Evolutionary conservation across 2,797 vertebrate species (phyloP), one percentile per base, ranked within the genome.

Genomic region (Calcarius lapponicus): DNA sequence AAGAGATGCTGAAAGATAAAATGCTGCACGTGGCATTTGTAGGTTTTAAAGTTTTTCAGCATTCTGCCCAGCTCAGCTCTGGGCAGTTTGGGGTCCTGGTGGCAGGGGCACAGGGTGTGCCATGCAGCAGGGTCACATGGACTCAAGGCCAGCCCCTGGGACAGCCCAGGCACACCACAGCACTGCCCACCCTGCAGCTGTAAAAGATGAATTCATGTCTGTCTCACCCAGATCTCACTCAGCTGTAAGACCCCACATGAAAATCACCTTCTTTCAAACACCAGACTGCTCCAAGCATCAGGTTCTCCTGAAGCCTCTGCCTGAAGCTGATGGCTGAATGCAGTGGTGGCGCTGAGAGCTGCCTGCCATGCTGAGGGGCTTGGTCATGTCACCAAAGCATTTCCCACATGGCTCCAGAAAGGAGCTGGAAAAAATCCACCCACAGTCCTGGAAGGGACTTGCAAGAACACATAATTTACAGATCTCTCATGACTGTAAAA

Each of bases 1-100:
- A 74, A 60, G 31, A 58, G 48, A 19, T 47, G 62, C 50, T 62
- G 66, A 79, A 71, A 28, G 15, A 56, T 9, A 13, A 58, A 76
- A 48, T 4, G 7, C n/a, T 17, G 0, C 0, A 5, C 0, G 8
- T 17, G 34, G 18, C 17, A 64, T 38, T 9, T 64, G 36, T 31
- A 40, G 17, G 11, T 31, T 75, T 29, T 7, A 17, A 19, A 48
- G 34, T 2, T 10, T 54, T 57, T 32, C 31, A 56, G 14, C 61
- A 50, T 26, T 11, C 19, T 66, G 31, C 28, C 31, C 73, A 62
- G 76, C 50, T 48, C 54, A 6, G 25, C 3, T n/a, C 7, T 2
- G 34, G 60, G n/a, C 38, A 61, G 9, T 8, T 1, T 24, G 31
- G 61, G 38, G 48, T 24, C 3, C 18, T 0, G 0, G 26, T 45